These are phyloP conservation scores for Ctenomys sociabilis DNA, from an alignment of 2,113 vertebrate genomes.

Conservation along the genomic window DNA sequence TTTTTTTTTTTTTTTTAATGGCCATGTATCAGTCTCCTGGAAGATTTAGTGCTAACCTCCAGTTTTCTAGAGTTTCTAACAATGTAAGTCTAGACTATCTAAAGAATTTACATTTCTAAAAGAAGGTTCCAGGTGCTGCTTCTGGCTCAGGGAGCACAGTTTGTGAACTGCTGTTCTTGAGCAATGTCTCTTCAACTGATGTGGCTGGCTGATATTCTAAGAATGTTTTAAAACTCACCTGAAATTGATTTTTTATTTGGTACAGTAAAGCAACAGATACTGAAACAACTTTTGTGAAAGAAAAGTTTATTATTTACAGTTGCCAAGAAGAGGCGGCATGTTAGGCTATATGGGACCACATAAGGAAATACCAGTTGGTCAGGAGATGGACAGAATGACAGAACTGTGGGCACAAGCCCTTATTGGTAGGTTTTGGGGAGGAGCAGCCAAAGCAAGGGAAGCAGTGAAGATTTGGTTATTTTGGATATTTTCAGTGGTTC, in stretches of 20 bases:
- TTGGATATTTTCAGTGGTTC: not conserved
- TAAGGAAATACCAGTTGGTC: not conserved
- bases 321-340: not conserved
- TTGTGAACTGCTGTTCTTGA: not conserved
- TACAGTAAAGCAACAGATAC: not conserved
- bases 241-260: not conserved
- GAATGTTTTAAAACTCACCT: not conserved
- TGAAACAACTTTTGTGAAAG: not conserved
- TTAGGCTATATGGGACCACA: not conserved
- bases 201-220: not conserved
- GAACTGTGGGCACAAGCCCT: not conserved
- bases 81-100: not conserved
- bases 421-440: not conserved
- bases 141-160: not conserved
- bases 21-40: not conserved
- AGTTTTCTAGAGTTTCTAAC: not conserved
- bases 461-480: not conserved
- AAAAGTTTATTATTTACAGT: not conserved
- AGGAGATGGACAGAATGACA: not conserved
- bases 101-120: not conserved
- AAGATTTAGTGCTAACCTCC: not conserved
- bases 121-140: not conserved
- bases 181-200: not conserved
- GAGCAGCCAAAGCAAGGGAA: not conserved
- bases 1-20: constrained; percentile 41